Percentiles rank a stretch among this genome's conserved stretches.
These are phyloP conservation scores for Deilephila elpenor DNA, from an alignment of 2,888 invertebrate genomes.

Conservation along the genomic window DNA sequence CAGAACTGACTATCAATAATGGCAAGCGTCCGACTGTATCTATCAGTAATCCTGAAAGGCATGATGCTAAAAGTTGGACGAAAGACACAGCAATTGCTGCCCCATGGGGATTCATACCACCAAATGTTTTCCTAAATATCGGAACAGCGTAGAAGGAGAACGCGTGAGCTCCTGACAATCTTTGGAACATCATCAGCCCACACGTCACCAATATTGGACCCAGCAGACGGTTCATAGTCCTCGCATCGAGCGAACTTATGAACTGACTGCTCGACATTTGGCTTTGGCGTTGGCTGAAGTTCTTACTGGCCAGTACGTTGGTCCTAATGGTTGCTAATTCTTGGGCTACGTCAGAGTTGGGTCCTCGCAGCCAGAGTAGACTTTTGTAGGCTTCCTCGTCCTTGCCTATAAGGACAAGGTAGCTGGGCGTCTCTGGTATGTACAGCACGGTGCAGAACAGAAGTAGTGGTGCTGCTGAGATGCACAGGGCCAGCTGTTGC, in stretches of 20 bases:
- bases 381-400: conserved; percentile 87
- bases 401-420: conserved; percentile 90
- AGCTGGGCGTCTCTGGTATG: conserved; percentile 96
- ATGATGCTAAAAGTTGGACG: conserved; percentile 93
- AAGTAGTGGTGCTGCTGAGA: conserved; percentile 90
- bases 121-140: conserved; percentile 93
- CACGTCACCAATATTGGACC: conserved; percentile 93
- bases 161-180: conserved; percentile 92
- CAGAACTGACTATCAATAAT: conserved; percentile 92
- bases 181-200: conserved; percentile 95
- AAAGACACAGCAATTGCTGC: conserved; percentile 94
- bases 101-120: conserved; percentile 91
- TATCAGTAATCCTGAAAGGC: conserved; percentile 92
- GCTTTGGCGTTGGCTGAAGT: conserved; percentile 78
- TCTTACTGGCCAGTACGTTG: conserved; percentile 86
- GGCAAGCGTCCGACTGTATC: conserved; percentile 94
- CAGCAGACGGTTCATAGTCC: conserved; percentile 78
- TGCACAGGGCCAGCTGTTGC: conserved; percentile 92
- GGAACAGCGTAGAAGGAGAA: conserved; percentile 94
- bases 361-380: conserved; percentile 92
- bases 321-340: conserved; percentile 89
- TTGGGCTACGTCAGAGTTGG: conserved; percentile 89
- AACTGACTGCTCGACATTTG: conserved; percentile 76
- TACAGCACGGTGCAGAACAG: conserved; percentile 90
- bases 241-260: conserved; percentile 71